Evolutionary conservation across 2,888 invertebrate genomes (phyloP), one percentile per base, ranked within the genome.

Genomic region (Deilephila porcellus): DNA sequence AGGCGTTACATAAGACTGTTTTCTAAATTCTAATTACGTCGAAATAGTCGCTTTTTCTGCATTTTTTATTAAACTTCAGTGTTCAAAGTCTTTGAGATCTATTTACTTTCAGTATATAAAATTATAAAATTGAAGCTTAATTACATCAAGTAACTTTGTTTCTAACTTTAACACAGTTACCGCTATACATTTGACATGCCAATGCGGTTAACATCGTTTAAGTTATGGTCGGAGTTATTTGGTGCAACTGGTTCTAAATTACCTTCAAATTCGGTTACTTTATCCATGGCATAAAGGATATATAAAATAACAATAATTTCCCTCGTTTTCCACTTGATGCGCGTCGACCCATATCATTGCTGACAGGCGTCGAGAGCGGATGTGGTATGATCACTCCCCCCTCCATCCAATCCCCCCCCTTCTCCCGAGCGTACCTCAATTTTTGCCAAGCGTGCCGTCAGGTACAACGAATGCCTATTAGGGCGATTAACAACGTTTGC

Each of bases 381-480:
- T 67, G 52, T 25, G 52, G 25, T 67, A 17, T 67, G 67, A 52
- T 52, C 67, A 52, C 17, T 25, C 45, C 67, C 67, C 45, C 45
- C 25, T 7, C 17, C 52, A 56, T 56, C n/a, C 56, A 56, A 19
- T 34, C 32, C 60, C 19, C 19, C 7, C 62, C 20, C 45, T 8
- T 25, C 25, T 45, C 67, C 19, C n/a, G 5, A n/a, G 17, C 52
- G 14, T 67, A n/a, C 11, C 3, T 37, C 37, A 37, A 64, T 67
- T 67, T 52, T 20, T 20, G 25, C 67, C 25, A 17, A 20, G 45
- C 67, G 67, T 14, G 45, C 67, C 67, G 67, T 52, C 67, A 67
- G 67, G 67, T 67, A 67, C 64, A 67, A 67, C 52, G 67, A 52
- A 67, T 25, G 52, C 45, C 52, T 67, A 67, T 67, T 67, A 67